phyloP scores from a whole-genome alignment of 2,888 invertebrate species.

The Amblyteles armatorius region DNA sequence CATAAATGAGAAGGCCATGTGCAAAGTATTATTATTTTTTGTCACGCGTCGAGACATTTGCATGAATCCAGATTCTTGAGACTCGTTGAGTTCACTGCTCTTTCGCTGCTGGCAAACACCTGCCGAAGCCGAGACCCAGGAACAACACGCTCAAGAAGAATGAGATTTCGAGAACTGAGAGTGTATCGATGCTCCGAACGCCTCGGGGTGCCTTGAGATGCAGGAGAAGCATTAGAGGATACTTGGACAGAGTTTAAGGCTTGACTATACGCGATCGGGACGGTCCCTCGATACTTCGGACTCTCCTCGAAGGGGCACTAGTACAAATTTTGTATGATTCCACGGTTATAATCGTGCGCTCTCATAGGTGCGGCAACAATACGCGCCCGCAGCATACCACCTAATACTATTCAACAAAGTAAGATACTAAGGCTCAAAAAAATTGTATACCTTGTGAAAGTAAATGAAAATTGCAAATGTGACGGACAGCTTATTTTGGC shows the following conservation, averaged over 20 bases:
- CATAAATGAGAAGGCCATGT: too few species aligned
- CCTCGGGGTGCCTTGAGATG: slow-evolving; percentile 33
- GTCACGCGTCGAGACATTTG: not conserved
- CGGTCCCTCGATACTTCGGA: slow-evolving; percentile 29
- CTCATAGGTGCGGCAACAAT: not conserved
- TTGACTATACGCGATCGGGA: slow-evolving; percentile 34
- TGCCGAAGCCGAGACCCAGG: slow-evolving; percentile 46
- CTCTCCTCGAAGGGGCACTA: slow-evolving; percentile 23
- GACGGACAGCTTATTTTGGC: not conserved
- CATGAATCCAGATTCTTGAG: not conserved
- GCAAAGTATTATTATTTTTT: not conserved
- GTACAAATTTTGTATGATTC: slow-evolving; percentile 59
- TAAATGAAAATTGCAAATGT: not conserved
- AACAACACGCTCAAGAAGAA: slow-evolving; percentile 37
- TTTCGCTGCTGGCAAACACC: slow-evolving; percentile 31
- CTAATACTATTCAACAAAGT: slow-evolving; percentile 17
- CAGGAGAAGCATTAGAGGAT: slow-evolving; percentile 44
- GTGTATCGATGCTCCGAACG: slow-evolving; percentile 53
- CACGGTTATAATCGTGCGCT: slow-evolving; percentile 57
- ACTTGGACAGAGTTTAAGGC: slow-evolving; percentile 31
- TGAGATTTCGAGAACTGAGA: slow-evolving; percentile 52
- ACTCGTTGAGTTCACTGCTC: not conserved
- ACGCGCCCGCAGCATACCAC: slow-evolving; percentile 48
- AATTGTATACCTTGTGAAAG: too few species aligned
- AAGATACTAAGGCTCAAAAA: not conserved